Percentiles rank a stretch among this genome's conserved stretches.
phyloP scores from a whole-genome alignment of 1,140 invertebrate species.

The Bombus waltoni region DNA sequence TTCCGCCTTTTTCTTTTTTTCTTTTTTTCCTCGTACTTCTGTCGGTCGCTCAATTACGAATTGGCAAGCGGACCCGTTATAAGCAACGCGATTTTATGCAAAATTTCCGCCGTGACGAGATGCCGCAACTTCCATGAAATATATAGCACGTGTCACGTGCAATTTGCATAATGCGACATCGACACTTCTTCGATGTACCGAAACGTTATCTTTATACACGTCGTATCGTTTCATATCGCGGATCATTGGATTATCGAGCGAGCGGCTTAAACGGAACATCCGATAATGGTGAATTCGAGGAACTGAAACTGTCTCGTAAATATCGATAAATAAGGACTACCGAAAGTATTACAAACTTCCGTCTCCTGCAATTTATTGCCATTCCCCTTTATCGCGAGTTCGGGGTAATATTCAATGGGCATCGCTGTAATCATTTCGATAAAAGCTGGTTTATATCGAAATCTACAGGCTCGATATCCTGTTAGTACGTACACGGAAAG shows the following conservation, averaged over 20 bases:
- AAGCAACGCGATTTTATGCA: constrained; percentile 25
- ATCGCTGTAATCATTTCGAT: constrained; percentile 29
- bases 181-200: constrained; percentile 31
- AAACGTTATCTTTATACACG: constrained; percentile 50
- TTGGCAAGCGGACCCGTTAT: constrained; percentile 18
- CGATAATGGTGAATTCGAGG: constrained; percentile 47
- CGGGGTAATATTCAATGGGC: constrained; percentile 1
- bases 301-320: constrained; percentile 45
- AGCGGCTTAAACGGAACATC: constrained; percentile 45
- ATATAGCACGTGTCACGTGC: constrained; percentile 49
- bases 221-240: constrained; percentile 51
- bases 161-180: constrained; percentile 56
- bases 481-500: neutral
- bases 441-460: constrained; percentile 4
- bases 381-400: constrained; percentile 15
- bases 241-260: constrained; percentile 35
- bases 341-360: constrained; percentile 42
- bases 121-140: constrained; percentile 17
- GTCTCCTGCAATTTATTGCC: constrained; percentile 24
- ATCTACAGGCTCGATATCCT: neutral
- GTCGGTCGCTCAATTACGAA: constrained; percentile 30
- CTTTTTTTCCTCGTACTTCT: neutral
- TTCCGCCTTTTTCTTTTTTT: neutral
- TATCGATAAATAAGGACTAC: constrained; percentile 55
- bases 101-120: constrained; percentile 13